A percentile compares a stretch with the other conserved stretches of the same genome.
phyloP scores from a whole-genome alignment of 1,140 invertebrate genomes.

The Phocides pigmalion region DNA sequence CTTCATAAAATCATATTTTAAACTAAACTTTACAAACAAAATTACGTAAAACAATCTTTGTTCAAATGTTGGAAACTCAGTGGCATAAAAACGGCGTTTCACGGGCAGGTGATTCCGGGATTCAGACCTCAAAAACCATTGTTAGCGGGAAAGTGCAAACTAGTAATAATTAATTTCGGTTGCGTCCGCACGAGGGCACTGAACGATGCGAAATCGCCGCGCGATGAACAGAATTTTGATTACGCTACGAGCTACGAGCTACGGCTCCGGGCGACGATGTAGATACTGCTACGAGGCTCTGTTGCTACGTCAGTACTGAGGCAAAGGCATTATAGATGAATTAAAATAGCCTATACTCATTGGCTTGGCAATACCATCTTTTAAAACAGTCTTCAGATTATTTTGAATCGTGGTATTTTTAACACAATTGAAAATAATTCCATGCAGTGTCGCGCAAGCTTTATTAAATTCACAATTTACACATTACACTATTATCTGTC shows the following conservation, averaged over 20 bases:
- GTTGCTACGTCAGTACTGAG: not conserved
- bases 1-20: too few species aligned
- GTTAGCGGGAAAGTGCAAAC: conserved; percentile 25
- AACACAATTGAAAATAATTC: too few species aligned
- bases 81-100: conserved; percentile 15
- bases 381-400: too few species aligned
- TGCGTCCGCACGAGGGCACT: conserved; percentile 36
- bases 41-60: not conserved
- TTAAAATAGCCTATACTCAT: too few species aligned
- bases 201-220: conserved; percentile 44
- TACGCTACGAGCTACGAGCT: conserved; percentile 33
- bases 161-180: conserved; percentile 46
- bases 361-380: too few species aligned
- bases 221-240: conserved; percentile 46
- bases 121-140: conserved; percentile 3
- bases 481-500: too few species aligned
- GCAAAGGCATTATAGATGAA: not conserved
- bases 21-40: not conserved
- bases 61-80: not conserved
- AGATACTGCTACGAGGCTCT: not conserved
- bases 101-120: conserved; percentile 16
- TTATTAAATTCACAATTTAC: too few species aligned
- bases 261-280: conserved; percentile 29
- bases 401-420: too few species aligned
- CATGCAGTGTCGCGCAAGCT: too few species aligned